Conservation (phyloP, 2,888 invertebrate genomes). For the Sphaerophoria rueppellii region DNA sequence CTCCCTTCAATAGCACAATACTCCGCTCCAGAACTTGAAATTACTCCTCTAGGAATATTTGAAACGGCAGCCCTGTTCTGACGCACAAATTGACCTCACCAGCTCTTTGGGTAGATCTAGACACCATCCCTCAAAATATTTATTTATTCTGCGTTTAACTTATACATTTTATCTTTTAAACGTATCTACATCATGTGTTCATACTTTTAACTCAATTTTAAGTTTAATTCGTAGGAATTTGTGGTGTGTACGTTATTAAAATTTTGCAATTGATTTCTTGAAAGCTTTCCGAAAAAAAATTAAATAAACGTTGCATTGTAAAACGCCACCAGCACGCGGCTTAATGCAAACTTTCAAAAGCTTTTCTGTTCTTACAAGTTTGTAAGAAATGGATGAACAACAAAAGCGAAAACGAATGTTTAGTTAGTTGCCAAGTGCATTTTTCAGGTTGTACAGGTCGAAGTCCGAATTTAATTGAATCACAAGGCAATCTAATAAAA, state of each 20-base stretch:
- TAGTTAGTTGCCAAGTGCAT: no score
- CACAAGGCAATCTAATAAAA: no score
- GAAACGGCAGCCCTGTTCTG: no score
- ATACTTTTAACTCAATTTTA: background rate
- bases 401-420: no score
- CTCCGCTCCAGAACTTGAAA: no score
- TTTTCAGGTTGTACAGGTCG: background rate
- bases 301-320: background rate
- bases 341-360: constrained; percentile 8
- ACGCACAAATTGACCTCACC: constrained; percentile 48
- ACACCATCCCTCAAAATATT: constrained; percentile 17
- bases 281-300: background rate
- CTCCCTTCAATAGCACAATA: no score
- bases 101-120: background rate
- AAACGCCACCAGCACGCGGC: background rate
- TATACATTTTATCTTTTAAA: constrained; percentile 28
- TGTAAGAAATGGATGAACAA: no score
- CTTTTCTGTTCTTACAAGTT: background rate
- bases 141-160: background rate
- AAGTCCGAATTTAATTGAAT: background rate
- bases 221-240: background rate
- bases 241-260: background rate
- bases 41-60: no score
- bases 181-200: background rate
- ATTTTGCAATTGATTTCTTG: constrained; percentile 2